These are phyloP conservation scores for Hemaris fuciformis DNA, from an alignment of 2,888 invertebrate species.

Conservation along the genomic window DNA sequence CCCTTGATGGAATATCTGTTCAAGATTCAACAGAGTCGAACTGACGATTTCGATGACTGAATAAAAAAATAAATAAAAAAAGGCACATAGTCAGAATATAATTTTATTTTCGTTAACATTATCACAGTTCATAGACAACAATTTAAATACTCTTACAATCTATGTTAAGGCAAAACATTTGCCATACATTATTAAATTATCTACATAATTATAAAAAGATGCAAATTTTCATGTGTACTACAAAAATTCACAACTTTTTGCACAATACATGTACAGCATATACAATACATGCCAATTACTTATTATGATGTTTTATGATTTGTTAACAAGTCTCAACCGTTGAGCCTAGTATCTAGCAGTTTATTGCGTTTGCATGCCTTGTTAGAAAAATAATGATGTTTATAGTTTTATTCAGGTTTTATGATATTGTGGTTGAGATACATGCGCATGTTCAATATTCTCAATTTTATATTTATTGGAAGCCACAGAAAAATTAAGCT, in stretches of 20 bases:
- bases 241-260: slow-evolving; percentile 57
- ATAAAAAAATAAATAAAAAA: background rate
- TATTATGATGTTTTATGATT: background rate
- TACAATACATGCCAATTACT: no score
- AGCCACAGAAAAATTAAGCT: slow-evolving; percentile 6
- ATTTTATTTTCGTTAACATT: slow-evolving; percentile 48
- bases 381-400: background rate
- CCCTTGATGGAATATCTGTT: no score
- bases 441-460: background rate
- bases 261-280: background rate
- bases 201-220: slow-evolving; percentile 36
- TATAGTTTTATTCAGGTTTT: background rate
- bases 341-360: no score
- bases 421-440: background rate
- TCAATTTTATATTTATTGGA: background rate
- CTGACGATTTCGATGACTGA: background rate
- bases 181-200: slow-evolving; percentile 13
- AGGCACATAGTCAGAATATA: slow-evolving; percentile 13
- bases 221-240: slow-evolving; percentile 54
- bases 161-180: slow-evolving; percentile 14
- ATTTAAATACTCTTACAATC: slow-evolving; percentile 26
- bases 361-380: no score
- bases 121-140: slow-evolving; percentile 60
- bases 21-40: background rate
- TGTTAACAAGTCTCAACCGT: no score